A percentile compares a stretch with the other conserved stretches of the same genome.
phyloP scores from a whole-genome alignment of 1,140 invertebrate genomes.

The Epicauta chinensis region DNA sequence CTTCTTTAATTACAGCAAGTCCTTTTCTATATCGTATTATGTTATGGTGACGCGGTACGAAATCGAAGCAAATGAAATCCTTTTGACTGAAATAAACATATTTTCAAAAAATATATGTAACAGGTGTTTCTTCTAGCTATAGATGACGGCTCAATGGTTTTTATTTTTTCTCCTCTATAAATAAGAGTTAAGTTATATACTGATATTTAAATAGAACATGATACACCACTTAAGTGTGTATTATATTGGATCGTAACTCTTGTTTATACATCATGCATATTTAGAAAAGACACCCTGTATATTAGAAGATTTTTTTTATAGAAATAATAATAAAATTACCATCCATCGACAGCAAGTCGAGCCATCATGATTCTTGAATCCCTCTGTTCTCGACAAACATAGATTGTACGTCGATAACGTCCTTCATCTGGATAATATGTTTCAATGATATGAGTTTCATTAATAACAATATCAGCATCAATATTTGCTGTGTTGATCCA shows the following conservation, averaged over 20 bases:
- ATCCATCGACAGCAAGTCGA: constrained; percentile 91
- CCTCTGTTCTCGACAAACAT: constrained; percentile 87
- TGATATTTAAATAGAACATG: no score
- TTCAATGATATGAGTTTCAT: constrained; percentile 94
- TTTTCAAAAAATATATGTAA: not conserved
- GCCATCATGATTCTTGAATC: constrained; percentile 92
- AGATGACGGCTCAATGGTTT: no score
- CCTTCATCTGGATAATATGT: constrained; percentile 89
- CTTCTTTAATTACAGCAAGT: constrained; percentile 79
- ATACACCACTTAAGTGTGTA: no score
- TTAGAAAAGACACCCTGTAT: no score
- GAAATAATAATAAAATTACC: constrained; percentile 49
- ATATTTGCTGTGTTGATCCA: constrained; percentile 98
- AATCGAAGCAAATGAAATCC: constrained; percentile 96
- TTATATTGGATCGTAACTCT: no score
- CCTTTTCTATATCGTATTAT: constrained; percentile 88
- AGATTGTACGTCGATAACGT: constrained; percentile 81
- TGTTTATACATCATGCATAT: no score
- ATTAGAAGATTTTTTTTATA: constrained; percentile 5
- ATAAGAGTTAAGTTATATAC: no score
- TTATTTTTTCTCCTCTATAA: no score
- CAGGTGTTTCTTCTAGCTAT: no score
- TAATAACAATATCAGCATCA: constrained; percentile 89
- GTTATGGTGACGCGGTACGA: constrained; percentile 92
- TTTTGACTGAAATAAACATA: constrained; percentile 66